Evolutionary conservation across 2,113 vertebrate species (phyloP), one percentile per base, ranked within the genome.

Genomic region (Archocentrus centrarchus): DNA sequence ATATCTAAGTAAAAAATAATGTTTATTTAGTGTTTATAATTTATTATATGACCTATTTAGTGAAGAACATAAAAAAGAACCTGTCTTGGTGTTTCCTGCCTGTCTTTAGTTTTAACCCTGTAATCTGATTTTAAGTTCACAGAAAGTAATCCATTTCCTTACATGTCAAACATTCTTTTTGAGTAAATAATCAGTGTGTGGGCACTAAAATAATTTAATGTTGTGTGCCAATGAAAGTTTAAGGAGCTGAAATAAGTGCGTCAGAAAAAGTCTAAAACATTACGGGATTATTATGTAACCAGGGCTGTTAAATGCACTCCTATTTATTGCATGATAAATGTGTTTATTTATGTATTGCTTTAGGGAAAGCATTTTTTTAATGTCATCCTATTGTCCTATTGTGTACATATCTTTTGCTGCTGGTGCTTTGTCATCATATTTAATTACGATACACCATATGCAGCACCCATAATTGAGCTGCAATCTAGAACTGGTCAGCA

Each of bases 261-360:
- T 50, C 64, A 18, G 64, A 70, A 30, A 27, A 11, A 50, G 66
- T 53, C 17, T 53, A 70, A 70, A 70, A 53, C 15, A 53, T 73
- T 73, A 73, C 17, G 32, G 27, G 66, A 53, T 27, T 73, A 53
- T 53, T 30, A 30, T 53, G 30, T 73, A 73, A 32, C 44, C 44
- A 32, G 66, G 66, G 7, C 44, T 53, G 44, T 53, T 73, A 53
- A 53, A 73, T 53, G 44, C 66, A 53, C 66, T 32, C 6, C 27
- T 73, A 53, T 27, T 53, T 30, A 47, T 32, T 73, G 44, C 68
- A 73, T 55, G 68, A 73, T 35, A 32, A 35, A 73, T 73, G 24
- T 53, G 15, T 70, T 70, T 73, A 30, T 73, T 53, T 53, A 73
- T 73, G 50, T 53, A 53, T 53, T 32, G 66, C 66, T 73, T 73